Conservation (phyloP, 2,113 vertebrate species). For the Edolisoma coerulescens region DNA sequence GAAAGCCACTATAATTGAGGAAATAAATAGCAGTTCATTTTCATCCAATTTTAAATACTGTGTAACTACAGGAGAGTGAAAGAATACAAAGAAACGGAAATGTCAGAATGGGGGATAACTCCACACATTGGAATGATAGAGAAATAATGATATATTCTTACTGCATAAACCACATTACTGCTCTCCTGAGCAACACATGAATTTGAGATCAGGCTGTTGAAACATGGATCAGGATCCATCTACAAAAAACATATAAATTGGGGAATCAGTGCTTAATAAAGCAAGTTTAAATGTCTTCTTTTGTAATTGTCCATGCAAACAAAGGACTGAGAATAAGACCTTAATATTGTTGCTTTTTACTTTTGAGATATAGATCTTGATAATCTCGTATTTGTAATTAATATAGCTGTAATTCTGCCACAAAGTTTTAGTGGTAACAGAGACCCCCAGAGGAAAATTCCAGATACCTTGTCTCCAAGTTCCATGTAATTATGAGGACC, state of each 20-base stretch:
- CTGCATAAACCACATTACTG: not conserved
- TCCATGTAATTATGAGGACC: not conserved
- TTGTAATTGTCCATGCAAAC: not conserved
- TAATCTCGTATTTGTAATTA: not conserved
- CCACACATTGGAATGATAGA: not conserved
- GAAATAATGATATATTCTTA: not conserved
- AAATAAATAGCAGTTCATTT: conserved; percentile 6
- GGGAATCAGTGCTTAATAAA: not conserved
- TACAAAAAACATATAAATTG: not conserved
- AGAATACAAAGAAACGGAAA: not conserved
- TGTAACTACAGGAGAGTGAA: not conserved
- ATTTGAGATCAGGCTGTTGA: not conserved
- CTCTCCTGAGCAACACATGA: not conserved
- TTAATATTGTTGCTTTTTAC: not conserved
- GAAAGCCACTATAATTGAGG: not conserved
- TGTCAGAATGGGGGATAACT: not conserved
- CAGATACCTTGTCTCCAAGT: not conserved
- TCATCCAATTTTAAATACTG: not conserved
- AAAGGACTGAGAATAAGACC: not conserved
- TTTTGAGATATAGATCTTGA: not conserved
- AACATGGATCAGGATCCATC: not conserved
- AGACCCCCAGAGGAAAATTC: not conserved
- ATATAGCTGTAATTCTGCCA: not conserved
- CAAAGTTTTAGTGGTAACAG: not conserved
- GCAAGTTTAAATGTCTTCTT: not conserved